A percentile compares a stretch with the other conserved stretches of the same genome.
Evolutionary conservation across 1,140 invertebrate species (phyloP).

Genomic region (Musca domestica): DNA sequence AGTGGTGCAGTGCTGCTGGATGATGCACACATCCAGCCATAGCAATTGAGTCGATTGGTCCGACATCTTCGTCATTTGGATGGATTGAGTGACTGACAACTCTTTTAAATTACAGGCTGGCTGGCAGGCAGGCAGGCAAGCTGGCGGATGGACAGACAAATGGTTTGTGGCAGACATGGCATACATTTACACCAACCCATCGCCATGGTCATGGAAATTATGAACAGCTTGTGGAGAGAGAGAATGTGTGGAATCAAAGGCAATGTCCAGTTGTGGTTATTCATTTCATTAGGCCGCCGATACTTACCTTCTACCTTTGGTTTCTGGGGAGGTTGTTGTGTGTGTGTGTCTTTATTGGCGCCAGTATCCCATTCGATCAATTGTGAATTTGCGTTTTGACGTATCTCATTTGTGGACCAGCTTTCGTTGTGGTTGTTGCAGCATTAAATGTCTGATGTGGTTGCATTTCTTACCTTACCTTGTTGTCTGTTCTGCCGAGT

Average conservation of each 20-base stretch:
- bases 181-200: too few relatives aligned
- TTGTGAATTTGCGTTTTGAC: slow-evolving; percentile 15
- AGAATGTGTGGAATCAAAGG: too few relatives aligned
- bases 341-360: not conserved
- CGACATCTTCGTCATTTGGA: not conserved
- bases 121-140: not conserved
- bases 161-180: not conserved
- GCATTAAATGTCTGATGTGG: not conserved
- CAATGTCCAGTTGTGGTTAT: too few relatives aligned
- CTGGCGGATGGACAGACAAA: not conserved
- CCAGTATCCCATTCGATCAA: slow-evolving; percentile 16
- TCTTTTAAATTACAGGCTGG: slow-evolving; percentile 15
- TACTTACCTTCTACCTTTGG: too few relatives aligned
- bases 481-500: not conserved
- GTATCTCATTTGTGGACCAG: not conserved
- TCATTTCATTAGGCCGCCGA: too few relatives aligned
- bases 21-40: too few relatives aligned
- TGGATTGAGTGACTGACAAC: slow-evolving; percentile 17
- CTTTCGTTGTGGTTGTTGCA: not conserved
- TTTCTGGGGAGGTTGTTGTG: not conserved
- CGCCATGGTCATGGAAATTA: too few relatives aligned
- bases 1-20: too few relatives aligned
- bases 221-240: too few relatives aligned
- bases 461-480: not conserved
- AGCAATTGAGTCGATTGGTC: too few relatives aligned